Evolutionary conservation across 2,888 invertebrate genomes (phyloP).

Genomic region (Amorpha juglandis): DNA sequence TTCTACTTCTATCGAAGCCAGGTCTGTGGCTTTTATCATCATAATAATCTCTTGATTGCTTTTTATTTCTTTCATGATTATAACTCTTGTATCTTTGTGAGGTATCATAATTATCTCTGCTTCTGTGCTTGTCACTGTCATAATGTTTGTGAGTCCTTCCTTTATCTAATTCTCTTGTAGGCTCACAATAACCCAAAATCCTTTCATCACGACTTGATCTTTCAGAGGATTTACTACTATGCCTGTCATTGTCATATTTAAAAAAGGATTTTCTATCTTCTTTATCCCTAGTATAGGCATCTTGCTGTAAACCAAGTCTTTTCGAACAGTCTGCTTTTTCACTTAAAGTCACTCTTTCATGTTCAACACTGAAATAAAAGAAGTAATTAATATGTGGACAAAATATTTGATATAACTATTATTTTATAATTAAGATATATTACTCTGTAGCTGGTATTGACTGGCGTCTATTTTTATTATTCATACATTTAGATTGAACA

Average conservation of each 20-base stretch:
- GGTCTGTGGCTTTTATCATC: slow-evolving; percentile 46
- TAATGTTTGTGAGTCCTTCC: slow-evolving; percentile 41
- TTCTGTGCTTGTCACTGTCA: slow-evolving; percentile 46
- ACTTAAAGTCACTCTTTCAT: slow-evolving; percentile 55
- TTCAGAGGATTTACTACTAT: slow-evolving; percentile 44
- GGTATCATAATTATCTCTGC: slow-evolving; percentile 51
- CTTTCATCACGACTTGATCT: slow-evolving; percentile 46
- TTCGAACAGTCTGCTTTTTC: slow-evolving; percentile 51
- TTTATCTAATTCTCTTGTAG: slow-evolving; percentile 38
- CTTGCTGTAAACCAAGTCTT: slow-evolving; percentile 34
- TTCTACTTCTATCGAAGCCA: slow-evolving; percentile 49
- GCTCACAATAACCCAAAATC: slow-evolving; percentile 42
- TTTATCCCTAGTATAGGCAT: slow-evolving; percentile 37
- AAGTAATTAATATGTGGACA: background rate
- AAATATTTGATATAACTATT: background rate
- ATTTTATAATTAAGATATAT: background rate
- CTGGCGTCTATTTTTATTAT: slow-evolving; percentile 58
- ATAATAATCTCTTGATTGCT: slow-evolving; percentile 42
- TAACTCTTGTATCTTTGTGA: slow-evolving; percentile 46
- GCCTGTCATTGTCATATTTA: slow-evolving; percentile 42
- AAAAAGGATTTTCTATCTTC: slow-evolving; percentile 36
- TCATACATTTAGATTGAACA: slow-evolving; percentile 30
- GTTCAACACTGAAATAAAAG: slow-evolving; percentile 6
- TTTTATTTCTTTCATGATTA: slow-evolving; percentile 52
- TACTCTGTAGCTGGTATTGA: slow-evolving; percentile 52